A percentile compares a stretch with the other conserved stretches of the same genome.
Evolutionary conservation across 2,797 vertebrate species (phyloP).

Genomic region (Pangasius larnaudii): DNA sequence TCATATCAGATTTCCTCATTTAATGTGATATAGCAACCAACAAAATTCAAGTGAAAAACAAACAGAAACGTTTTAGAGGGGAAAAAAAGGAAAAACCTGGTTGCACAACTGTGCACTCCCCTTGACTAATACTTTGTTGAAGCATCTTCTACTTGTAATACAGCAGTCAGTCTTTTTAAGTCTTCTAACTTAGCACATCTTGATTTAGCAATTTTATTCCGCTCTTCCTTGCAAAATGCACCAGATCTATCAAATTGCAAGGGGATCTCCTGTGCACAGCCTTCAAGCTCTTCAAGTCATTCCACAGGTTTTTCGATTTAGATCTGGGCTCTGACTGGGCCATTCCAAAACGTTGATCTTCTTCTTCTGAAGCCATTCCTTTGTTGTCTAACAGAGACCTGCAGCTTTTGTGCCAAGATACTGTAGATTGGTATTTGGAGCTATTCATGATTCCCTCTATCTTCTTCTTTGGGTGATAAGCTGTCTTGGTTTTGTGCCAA

Average conservation of each 20-base stretch:
- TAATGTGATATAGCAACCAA: background rate
- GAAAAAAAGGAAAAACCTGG: background rate
- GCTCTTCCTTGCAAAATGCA: background rate
- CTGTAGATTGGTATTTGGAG: background rate
- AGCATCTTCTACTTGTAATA: background rate
- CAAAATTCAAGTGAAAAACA: background rate
- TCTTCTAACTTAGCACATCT: background rate
- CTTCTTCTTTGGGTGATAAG: background rate
- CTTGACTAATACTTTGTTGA: background rate
- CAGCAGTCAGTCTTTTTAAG: background rate
- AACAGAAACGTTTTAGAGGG: background rate
- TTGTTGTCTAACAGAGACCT: background rate
- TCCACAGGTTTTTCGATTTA: background rate
- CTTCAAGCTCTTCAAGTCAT: background rate
- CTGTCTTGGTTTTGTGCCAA: background rate
- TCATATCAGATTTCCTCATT: background rate
- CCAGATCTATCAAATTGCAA: background rate
- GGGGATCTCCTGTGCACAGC: background rate
- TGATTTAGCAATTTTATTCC: background rate
- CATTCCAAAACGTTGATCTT: background rate
- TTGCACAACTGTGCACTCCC: background rate
- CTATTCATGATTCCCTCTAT: background rate
- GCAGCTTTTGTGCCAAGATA: background rate
- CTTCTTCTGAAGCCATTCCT: background rate
- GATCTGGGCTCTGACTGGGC: background rate